Base-by-base conservation (phyloP, 2,113 vertebrate genomes). In the Tenebrosternarchus preto region DNA sequence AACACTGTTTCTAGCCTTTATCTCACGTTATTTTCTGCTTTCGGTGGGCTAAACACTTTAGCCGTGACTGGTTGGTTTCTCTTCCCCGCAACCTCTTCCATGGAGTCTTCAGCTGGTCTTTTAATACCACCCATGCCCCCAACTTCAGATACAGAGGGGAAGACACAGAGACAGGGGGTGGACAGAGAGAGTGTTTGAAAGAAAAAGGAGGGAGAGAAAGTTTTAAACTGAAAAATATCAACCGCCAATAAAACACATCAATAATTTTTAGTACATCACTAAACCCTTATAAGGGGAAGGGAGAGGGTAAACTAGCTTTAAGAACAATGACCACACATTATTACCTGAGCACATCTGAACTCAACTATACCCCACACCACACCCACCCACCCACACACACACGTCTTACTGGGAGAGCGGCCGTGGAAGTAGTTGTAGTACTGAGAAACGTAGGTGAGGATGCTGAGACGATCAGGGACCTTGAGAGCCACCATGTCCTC, bases 351-450 rank as follows among this genome's bases (percentile, higher is more conserved):
- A 36, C 2, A 2, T 36, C 6, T 36, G 33, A 36, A 36, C 33
- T 6, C 33, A 36, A 36, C 33, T 6, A 46, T 12, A 46, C 11
- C 1, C 2, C 43, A 50, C 43, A 50, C 43, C 43, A 15, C 43
- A 15, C 43, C 12, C 8, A 12, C 43, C 12, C 43, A 50, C 43
- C 2, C 43, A 46, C 6, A 12, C 43, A 46, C 43, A 15, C 43
- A 15, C 43, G 50, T 27, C 93, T 96, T 97, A 99, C 97, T 98
- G 1, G 98, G 96, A 71, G 95, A 95, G 5, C 96, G 95, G 55
- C 98, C 96, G 0, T 97, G 96, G 91, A 99, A 99, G 88, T 96
- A 98, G 87, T 98, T 99, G 82, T 99, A 98, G 86, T 99, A 99
- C 87, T 99, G 98, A 0, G 98, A 99, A 78, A 98, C 96, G 0